These are phyloP conservation scores for Agrenia bidenticulata DNA, from an alignment of 2,888 invertebrate genomes.

Conservation along the genomic window DNA sequence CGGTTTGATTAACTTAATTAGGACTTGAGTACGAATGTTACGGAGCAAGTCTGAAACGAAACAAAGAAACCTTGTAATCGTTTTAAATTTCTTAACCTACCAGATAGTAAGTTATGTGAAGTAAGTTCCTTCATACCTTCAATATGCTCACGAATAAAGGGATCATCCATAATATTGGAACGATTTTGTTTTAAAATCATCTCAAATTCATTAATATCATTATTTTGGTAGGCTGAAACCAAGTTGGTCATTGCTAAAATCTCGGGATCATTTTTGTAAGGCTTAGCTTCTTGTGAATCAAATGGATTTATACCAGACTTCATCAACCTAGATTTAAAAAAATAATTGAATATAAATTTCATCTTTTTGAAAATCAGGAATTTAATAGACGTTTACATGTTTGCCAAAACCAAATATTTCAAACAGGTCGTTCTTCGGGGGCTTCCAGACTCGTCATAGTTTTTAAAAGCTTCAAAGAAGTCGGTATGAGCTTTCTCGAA, in stretches of 20 bases:
- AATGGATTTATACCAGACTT: slow-evolving; percentile 99
- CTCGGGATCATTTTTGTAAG: slow-evolving; percentile 98
- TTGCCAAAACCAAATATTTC: slow-evolving; percentile 96
- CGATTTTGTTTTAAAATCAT: slow-evolving; percentile 89
- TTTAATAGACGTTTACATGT: slow-evolving; percentile 79
- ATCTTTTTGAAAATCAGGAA: too few species aligned
- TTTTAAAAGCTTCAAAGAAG: slow-evolving; percentile 99
- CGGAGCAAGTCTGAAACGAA: slow-evolving; percentile 74
- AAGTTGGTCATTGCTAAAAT: slow-evolving; percentile 99
- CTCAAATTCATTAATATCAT: slow-evolving; percentile 98
- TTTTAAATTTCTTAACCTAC: neutral
- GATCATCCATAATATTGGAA: slow-evolving; percentile 98
- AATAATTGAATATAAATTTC: slow-evolving; percentile 10
- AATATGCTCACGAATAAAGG: slow-evolving; percentile 97
- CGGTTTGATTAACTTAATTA: slow-evolving; percentile 94
- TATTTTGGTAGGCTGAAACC: slow-evolving; percentile 91
- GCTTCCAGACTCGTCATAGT: slow-evolving; percentile 98
- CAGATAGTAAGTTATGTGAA: too few species aligned
- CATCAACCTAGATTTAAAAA: slow-evolving; percentile 75
- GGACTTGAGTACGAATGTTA: slow-evolving; percentile 95
- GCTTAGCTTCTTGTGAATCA: slow-evolving; percentile 99
- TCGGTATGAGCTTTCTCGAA: slow-evolving; percentile 99
- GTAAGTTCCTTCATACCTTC: slow-evolving; percentile 63
- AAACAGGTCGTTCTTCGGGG: slow-evolving; percentile 94
- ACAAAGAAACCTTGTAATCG: neutral